These are phyloP conservation scores for Phrynocephalus forsythii DNA, from an alignment of 2,797 vertebrate species.

Conservation along the genomic window DNA sequence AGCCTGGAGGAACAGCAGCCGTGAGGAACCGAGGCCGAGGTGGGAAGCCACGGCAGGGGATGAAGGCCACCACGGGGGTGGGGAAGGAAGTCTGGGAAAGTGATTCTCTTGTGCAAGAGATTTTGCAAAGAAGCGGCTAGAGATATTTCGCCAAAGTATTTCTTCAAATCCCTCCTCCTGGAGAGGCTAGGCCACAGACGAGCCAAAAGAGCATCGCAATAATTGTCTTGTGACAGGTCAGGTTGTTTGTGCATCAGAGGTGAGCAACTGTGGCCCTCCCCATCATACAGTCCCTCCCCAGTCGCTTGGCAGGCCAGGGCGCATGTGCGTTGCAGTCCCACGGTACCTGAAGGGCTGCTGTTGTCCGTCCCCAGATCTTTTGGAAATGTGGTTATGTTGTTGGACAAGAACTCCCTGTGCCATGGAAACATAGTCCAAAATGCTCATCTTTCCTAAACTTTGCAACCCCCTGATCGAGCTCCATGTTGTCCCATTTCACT, in stretches of 20 bases:
- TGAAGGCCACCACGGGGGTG: background rate
- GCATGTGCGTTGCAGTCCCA: background rate
- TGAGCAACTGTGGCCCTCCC: too few species aligned
- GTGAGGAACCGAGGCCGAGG: background rate
- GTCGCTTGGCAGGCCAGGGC: too few species aligned
- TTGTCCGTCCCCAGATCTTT: background rate
- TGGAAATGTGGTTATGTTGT: too few species aligned
- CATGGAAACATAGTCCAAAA: background rate
- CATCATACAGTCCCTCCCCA: too few species aligned
- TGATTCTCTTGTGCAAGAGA: conserved; percentile 32
- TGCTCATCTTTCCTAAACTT: too few species aligned
- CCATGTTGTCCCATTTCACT: too few species aligned
- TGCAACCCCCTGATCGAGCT: too few species aligned
- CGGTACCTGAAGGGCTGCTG: background rate
- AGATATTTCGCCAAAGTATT: background rate
- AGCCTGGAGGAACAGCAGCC: conserved; percentile 57
- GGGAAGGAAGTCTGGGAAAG: conserved; percentile 19
- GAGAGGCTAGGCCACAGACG: too few species aligned
- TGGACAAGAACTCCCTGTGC: background rate
- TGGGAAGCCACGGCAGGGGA: background rate
- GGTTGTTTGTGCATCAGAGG: too few species aligned
- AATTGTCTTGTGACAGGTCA: background rate
- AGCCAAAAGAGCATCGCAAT: background rate
- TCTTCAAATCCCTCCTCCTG: background rate
- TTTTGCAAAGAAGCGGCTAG: conserved; percentile 41